A percentile compares a stretch with the other conserved stretches of the same genome.
Conservation (phyloP, 2,888 invertebrate species). For the Acanthacorydalis orientalis region DNA sequence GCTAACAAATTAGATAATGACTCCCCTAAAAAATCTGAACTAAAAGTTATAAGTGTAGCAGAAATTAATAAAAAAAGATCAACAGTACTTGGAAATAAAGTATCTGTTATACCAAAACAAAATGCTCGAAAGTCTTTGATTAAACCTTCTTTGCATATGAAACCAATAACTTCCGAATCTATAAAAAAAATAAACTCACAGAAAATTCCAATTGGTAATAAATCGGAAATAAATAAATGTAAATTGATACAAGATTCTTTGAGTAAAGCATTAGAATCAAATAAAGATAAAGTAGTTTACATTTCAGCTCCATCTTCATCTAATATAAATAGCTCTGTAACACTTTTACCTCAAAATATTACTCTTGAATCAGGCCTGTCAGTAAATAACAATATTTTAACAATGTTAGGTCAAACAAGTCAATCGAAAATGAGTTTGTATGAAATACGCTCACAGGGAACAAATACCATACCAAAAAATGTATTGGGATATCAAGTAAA, state of each 20-base stretch:
- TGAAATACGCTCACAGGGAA: too few relatives aligned
- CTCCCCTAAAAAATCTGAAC: background rate
- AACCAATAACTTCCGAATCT: background rate
- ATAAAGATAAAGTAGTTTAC: background rate
- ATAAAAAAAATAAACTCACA: background rate
- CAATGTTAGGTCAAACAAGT: background rate
- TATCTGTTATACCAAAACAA: background rate
- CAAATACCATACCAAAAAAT: too few relatives aligned
- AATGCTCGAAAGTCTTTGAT: constrained; percentile 2
- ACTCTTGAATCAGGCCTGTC: background rate
- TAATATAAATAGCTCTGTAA: background rate
- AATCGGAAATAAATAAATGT: too few relatives aligned
- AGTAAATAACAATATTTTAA: background rate
- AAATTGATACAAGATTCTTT: too few relatives aligned
- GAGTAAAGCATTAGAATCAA: background rate
- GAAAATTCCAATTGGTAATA: too few relatives aligned
- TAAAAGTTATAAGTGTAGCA: constrained; percentile 5
- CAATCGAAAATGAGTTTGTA: background rate
- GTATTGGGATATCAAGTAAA: background rate
- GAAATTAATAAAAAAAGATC: constrained; percentile 1
- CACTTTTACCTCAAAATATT: background rate
- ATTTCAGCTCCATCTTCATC: background rate
- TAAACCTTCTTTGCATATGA: background rate
- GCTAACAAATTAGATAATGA: too few relatives aligned
- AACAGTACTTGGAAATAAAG: background rate